A percentile compares a stretch with the other conserved stretches of the same genome.
Conservation (phyloP, 2,797 vertebrate species). For the Lagocephalus sceleratus region DNA sequence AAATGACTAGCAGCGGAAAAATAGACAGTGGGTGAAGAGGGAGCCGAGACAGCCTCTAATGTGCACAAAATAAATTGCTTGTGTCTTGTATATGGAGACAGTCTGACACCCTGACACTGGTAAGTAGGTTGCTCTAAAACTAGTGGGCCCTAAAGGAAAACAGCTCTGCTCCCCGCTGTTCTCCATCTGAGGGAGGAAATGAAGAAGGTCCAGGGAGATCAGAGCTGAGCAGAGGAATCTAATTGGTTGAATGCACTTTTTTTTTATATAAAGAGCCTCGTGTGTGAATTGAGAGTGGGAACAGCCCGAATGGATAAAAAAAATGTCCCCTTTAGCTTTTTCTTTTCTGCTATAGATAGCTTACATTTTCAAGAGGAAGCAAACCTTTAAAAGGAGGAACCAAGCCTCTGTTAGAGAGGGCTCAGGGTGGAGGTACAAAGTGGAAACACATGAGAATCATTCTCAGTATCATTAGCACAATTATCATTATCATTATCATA, state of each 20-base stretch:
- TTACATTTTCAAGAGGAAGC: background rate
- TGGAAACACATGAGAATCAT: too few species aligned
- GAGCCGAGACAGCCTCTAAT: slow-evolving; percentile 27
- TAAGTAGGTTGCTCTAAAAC: slow-evolving; percentile 51
- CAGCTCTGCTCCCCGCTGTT: slow-evolving; percentile 12
- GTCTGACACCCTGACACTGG: slow-evolving; percentile 27
- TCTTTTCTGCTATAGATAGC: background rate
- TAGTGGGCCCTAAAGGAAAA: slow-evolving; percentile 30
- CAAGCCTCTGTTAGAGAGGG: background rate
- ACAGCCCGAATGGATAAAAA: slow-evolving; percentile 6
- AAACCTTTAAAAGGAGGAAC: background rate
- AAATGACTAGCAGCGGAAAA: slow-evolving; percentile 25
- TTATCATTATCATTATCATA: too few species aligned
- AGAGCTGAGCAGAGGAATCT: background rate
- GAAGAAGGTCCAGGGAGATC: slow-evolving; percentile 20
- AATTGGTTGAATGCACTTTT: slow-evolving; percentile 19
- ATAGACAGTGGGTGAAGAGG: slow-evolving; percentile 29
- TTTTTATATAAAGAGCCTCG: slow-evolving; percentile 3
- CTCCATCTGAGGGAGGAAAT: slow-evolving; percentile 23
- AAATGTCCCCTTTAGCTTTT: background rate
- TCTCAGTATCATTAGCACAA: too few species aligned
- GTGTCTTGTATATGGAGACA: slow-evolving; percentile 29
- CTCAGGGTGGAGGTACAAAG: too few species aligned
- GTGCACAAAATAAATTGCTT: slow-evolving; percentile 34
- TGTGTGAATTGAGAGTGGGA: slow-evolving; percentile 1